phyloP scores from a whole-genome alignment of 2,113 vertebrate species.

The Atherinomorus stipes region DNA sequence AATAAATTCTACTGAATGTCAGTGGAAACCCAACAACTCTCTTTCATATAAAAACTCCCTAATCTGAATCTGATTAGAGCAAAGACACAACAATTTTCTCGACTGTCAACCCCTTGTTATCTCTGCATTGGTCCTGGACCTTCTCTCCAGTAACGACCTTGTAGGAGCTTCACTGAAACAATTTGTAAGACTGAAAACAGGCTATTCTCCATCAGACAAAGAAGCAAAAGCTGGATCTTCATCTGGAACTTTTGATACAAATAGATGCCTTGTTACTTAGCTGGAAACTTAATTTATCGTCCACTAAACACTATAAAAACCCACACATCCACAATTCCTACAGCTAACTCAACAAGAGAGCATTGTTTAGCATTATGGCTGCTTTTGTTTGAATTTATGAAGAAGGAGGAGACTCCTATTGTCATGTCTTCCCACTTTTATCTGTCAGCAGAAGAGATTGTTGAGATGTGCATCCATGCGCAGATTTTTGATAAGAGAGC shows the following conservation, averaged over 20 bases:
- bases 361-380: background rate
- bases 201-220: background rate
- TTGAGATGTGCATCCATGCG: too few relatives aligned
- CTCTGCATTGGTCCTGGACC: background rate
- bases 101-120: background rate
- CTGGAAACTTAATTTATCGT: background rate
- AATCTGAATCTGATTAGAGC: slow-evolving; percentile 48
- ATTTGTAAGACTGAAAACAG: background rate
- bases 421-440: background rate
- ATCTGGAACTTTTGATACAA: background rate
- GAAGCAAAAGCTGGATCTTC: background rate
- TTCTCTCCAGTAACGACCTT: background rate
- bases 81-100: background rate
- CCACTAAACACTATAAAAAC: background rate
- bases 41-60: slow-evolving; percentile 21
- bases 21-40: slow-evolving; percentile 31
- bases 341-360: background rate
- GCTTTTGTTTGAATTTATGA: background rate
- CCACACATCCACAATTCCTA: background rate
- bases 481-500: too few relatives aligned
- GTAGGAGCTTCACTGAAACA: background rate
- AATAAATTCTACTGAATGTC: slow-evolving; percentile 27
- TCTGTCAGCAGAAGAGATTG: too few relatives aligned
- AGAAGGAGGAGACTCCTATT: background rate
- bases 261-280: too few relatives aligned